Evolutionary conservation across 2,797 vertebrate genomes (phyloP), one percentile per base, ranked within the genome.

Genomic region (Protosalanx chinensis): DNA sequence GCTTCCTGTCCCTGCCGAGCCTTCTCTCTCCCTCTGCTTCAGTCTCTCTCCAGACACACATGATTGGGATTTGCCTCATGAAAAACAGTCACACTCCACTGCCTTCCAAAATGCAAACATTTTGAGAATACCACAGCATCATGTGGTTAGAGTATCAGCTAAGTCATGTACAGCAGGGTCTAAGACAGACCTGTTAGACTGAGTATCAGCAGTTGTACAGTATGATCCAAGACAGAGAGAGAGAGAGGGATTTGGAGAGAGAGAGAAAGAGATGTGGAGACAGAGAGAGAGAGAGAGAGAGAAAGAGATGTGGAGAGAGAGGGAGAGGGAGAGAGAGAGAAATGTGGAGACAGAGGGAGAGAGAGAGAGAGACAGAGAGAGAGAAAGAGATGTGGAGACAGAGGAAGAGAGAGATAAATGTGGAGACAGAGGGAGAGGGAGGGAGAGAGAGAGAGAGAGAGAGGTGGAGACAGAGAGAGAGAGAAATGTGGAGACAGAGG

Each of bases 61-160:
- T 49, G 46, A 64, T 73, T 41, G 63, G 32, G 60, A 70, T 60
- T 62, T 46, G 13, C 7, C 49, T 73, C 58, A 0, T 41, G 58
- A 68, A 68, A 63, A 69, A 41, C 16, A 66, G 69, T 66, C 71
- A 29, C 61, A 70, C 77, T 67, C 32, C 29, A 32, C 56, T 32
- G n/a, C 29, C 10, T 51, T 18, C 37, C 27, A 29, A 23, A 51
- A 67, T 30, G 49, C 12, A 53, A 51, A 57, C 30, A 49, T 56
- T 27, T 49, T 16, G 49, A 7, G 13, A 67, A 53, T 57, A 32
- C 16, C 29, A 56, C 66, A 49, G 6, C 64, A 29, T 65, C 64
- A 65, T 49, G 64, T 23, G 20, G 37, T 65, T 64, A 20, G 3
- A 27, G 18, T 13, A 23, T 65, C 20, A 20, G 41, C 12, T 15